These are phyloP conservation scores for Zaprionus davidi DNA, from an alignment of 1,140 invertebrate genomes.

Conservation along the genomic window DNA sequence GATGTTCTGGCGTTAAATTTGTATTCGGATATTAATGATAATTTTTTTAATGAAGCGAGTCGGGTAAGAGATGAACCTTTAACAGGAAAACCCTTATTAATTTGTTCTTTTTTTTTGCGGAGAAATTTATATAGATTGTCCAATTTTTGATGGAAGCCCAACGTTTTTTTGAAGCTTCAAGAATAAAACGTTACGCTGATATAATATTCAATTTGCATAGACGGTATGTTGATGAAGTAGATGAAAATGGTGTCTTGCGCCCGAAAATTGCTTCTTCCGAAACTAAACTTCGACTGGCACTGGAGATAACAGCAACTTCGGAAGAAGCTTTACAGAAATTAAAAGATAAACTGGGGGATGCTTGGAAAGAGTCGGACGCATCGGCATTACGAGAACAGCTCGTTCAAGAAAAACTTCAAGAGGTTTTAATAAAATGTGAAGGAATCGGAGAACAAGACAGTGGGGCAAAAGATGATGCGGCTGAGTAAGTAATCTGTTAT, in stretches of 20 bases:
- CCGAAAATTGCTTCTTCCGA: slow-evolving; percentile 61
- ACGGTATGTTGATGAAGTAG: slow-evolving; percentile 59
- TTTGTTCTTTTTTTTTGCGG: neutral
- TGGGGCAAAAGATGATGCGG: slow-evolving; percentile 74
- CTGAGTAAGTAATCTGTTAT: slow-evolving; percentile 77
- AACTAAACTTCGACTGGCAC: slow-evolving; percentile 56
- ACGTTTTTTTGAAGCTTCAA: slow-evolving; percentile 56
- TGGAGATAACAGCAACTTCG: slow-evolving; percentile 60
- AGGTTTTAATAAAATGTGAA: slow-evolving; percentile 84
- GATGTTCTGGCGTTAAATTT: slow-evolving; percentile 61
- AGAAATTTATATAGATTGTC: slow-evolving; percentile 38
- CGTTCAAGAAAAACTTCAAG: slow-evolving; percentile 85
- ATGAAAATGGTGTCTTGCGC: slow-evolving; percentile 53
- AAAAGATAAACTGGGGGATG: slow-evolving; percentile 63
- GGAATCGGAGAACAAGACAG: slow-evolving; percentile 83
- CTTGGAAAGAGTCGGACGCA: slow-evolving; percentile 84
- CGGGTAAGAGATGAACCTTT: slow-evolving; percentile 29
- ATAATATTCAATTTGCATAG: slow-evolving; percentile 67
- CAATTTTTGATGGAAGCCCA: slow-evolving; percentile 65
- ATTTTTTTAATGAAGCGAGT: slow-evolving; percentile 58
- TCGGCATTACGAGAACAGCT: slow-evolving; percentile 85
- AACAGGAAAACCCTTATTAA: neutral
- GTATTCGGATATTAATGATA: slow-evolving; percentile 63
- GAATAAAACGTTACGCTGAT: slow-evolving; percentile 62
- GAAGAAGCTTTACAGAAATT: slow-evolving; percentile 62